phyloP scores from a whole-genome alignment of 1,140 invertebrate genomes.

The Bombus fervidus region DNA sequence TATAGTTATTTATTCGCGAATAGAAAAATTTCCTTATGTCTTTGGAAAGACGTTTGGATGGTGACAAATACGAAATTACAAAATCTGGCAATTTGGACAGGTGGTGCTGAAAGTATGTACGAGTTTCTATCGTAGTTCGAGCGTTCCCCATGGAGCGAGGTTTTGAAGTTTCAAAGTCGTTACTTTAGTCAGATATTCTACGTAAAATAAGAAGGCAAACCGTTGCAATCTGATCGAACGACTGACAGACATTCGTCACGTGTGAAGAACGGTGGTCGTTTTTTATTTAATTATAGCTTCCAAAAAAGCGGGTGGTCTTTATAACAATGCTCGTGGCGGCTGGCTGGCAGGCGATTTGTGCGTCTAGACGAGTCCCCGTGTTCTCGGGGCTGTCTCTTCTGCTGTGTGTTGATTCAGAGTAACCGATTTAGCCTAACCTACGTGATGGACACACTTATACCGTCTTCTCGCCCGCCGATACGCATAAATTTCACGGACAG shows the following conservation, averaged over 20 bases:
- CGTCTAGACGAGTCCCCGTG: slow-evolving; percentile 70
- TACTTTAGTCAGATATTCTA: too few species aligned
- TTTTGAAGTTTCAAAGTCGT: too few species aligned
- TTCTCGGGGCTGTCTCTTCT: slow-evolving; percentile 6
- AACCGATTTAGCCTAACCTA: slow-evolving; percentile 71
- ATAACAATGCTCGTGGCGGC: slow-evolving; percentile 29
- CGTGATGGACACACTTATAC: slow-evolving; percentile 61
- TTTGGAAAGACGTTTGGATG: too few species aligned
- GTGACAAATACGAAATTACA: too few species aligned
- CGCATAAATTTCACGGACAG: slow-evolving; percentile 67
- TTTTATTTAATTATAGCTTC: slow-evolving; percentile 18
- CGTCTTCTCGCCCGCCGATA: slow-evolving; percentile 48
- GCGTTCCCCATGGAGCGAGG: too few species aligned
- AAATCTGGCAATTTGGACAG: too few species aligned
- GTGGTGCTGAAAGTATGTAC: too few species aligned
- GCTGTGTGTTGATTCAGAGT: slow-evolving; percentile 68
- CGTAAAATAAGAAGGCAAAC: too few species aligned
- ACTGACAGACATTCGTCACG: neutral
- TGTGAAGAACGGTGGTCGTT: neutral
- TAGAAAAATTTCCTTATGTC: too few species aligned
- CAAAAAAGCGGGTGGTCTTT: neutral
- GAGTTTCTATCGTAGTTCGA: too few species aligned
- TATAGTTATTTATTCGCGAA: too few species aligned
- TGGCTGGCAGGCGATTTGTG: slow-evolving; percentile 67
- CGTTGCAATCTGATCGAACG: neutral